Conservation (phyloP, 2,797 vertebrate species). For the Lycodopsis pacificus region DNA sequence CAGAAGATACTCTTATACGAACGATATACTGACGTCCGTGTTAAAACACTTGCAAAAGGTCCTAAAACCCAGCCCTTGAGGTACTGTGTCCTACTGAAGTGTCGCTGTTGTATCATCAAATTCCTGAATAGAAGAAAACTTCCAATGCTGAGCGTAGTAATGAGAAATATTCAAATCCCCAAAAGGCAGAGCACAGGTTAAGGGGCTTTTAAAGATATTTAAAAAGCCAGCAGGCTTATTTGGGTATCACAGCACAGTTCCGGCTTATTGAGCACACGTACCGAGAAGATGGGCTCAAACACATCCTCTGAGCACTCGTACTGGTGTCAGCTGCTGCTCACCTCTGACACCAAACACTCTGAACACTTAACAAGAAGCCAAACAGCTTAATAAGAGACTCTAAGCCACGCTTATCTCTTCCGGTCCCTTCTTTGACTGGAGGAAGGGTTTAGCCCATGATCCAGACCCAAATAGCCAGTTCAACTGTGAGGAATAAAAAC, state of each 20-base stretch:
- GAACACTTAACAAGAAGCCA: constrained; percentile 45
- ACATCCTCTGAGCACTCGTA: neutral
- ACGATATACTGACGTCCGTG: neutral
- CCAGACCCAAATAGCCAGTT: constrained; percentile 73
- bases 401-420: constrained; percentile 75
- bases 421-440: constrained; percentile 70
- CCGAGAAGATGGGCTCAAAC: constrained; percentile 35
- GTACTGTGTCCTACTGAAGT: neutral
- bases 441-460: constrained; percentile 77
- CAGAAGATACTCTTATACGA: neutral
- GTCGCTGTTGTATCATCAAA: neutral
- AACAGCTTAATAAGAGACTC: constrained; percentile 59
- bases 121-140: neutral
- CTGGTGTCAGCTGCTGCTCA: constrained; percentile 43
- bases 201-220: constrained; percentile 2
- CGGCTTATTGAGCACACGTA: constrained; percentile 1
- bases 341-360: constrained; percentile 53
- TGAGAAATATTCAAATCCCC: neutral
- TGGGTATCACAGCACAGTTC: constrained; percentile 6
- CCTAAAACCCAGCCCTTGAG: neutral
- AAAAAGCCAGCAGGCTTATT: constrained; percentile 19
- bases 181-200: neutral
- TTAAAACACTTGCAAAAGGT: neutral
- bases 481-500: constrained; percentile 30
- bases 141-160: neutral